Evolutionary conservation across 2,888 invertebrate species (phyloP).

Genomic region (Brachylomia viminalis): DNA sequence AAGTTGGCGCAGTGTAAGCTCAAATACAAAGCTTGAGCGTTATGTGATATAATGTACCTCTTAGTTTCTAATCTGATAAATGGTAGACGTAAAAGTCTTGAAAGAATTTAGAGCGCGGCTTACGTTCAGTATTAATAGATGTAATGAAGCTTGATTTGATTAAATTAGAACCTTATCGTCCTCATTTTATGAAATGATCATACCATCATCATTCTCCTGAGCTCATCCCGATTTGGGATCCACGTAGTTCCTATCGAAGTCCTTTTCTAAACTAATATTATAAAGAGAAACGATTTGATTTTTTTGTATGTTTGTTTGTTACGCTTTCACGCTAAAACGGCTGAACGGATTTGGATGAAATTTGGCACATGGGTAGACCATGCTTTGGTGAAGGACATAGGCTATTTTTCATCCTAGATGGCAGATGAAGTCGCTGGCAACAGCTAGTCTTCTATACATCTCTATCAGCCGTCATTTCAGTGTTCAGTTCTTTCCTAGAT

Average conservation of each 20-base stretch:
- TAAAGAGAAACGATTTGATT: too few relatives aligned
- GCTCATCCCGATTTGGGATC: not conserved
- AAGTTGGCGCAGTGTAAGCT: not conserved
- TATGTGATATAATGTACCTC: not conserved
- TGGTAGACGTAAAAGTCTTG: constrained; percentile 1
- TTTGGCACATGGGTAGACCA: too few relatives aligned
- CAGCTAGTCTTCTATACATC: not conserved
- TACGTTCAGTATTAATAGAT: not conserved
- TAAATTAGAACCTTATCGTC: not conserved
- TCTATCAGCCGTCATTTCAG: not conserved
- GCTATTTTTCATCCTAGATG: too few relatives aligned
- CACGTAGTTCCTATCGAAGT: too few relatives aligned
- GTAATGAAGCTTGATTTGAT: not conserved
- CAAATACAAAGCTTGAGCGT: not conserved
- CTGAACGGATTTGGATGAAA: too few relatives aligned
- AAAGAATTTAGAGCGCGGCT: constrained; percentile 1
- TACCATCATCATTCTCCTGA: too few relatives aligned
- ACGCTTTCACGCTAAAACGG: too few relatives aligned
- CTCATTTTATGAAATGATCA: not conserved
- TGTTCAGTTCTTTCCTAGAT: not conserved
- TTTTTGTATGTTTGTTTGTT: too few relatives aligned
- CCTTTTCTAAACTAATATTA: too few relatives aligned
- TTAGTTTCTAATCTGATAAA: not conserved
- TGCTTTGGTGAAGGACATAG: too few relatives aligned
- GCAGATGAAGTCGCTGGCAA: too few relatives aligned